Base-by-base conservation (phyloP, 2,888 invertebrate species). In the Drosophila planitibia region DNA sequence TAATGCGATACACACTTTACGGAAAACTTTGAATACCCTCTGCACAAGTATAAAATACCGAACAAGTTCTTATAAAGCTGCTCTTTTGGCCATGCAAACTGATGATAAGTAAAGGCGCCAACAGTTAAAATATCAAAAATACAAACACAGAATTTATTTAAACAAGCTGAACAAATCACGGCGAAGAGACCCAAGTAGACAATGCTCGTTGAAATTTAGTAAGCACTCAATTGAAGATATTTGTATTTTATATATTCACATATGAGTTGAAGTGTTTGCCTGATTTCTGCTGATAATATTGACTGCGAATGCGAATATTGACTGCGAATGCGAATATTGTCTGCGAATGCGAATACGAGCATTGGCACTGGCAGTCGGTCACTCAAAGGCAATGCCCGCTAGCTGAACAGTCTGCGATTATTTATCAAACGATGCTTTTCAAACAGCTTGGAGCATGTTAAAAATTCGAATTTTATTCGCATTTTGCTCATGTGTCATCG, bases 181-280 rank as follows among this genome's bases (percentile, higher is more conserved):
- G 10, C 33, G 16, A 6, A 54, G 33, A 25, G 33, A 16, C 33
- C 53, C 16, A 30, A 32, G 25, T 22, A 16, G 33, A 16, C 33
- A 33, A 33, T 10, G 16, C n/a, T 16, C 33, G 9, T 14, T 33
- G 14, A 14, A 35, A 37, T 70, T 58, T 49, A 19, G 53, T 54
- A 54, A 41, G 28, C 70, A 79, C 25, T 87, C 10, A 28, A 44
- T 52, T 51, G 22, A 25, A 60, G 55, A 30, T 67, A 25, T 75
- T 69, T 67, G 53, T 66, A 70, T 68, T 64, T 68, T 35, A 51
- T 49, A 57, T 54, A 62, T 55, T 70, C 72, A 69, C 67, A 83
- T 67, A 57, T 73, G 79, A 82, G 72, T 87, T 74, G 69, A 87
- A 84, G 64, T 77, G 70, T 72, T 79, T 85, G 72, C 69, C 30